Conservation (phyloP, 2,888 invertebrate genomes). For the Pherbina coryleti region DNA sequence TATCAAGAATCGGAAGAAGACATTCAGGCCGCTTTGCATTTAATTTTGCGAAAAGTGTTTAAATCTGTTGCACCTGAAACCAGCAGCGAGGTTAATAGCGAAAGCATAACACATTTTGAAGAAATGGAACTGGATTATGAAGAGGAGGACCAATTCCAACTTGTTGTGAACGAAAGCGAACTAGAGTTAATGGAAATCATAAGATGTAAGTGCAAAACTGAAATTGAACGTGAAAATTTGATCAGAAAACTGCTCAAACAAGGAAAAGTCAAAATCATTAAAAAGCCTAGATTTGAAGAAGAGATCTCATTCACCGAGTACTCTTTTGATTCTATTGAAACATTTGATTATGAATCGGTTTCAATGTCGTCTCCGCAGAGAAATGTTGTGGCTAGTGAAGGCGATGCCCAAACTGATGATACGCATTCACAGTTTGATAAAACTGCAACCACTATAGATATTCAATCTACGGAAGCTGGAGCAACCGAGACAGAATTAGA, state of each 20-base stretch:
- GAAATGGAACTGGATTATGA: not conserved
- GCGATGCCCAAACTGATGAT: not conserved
- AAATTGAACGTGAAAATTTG: constrained; percentile 2
- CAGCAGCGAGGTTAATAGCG: not conserved
- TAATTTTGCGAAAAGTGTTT: not conserved
- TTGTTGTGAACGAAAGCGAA: constrained; percentile 33
- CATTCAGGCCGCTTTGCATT: not conserved
- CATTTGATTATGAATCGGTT: constrained; percentile 17
- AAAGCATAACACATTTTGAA: not conserved
- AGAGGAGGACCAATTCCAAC: constrained; percentile 9
- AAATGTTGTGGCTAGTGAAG: not conserved
- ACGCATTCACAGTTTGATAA: not conserved
- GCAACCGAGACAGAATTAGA: not conserved
- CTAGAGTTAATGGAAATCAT: not conserved
- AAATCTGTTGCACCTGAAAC: not conserved
- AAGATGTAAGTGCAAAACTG: constrained; percentile 13
- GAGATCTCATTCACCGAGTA: not conserved
- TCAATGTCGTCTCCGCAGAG: not conserved
- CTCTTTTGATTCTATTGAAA: not conserved
- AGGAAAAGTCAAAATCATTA: constrained; percentile 12
- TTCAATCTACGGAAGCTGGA: not conserved
- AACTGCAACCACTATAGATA: not conserved
- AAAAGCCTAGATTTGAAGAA: not conserved
- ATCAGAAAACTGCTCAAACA: constrained; percentile 16
- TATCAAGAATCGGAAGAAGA: not conserved